These are phyloP conservation scores for Gallinago media DNA, from an alignment of 2,113 vertebrate genomes.

Conservation along the genomic window DNA sequence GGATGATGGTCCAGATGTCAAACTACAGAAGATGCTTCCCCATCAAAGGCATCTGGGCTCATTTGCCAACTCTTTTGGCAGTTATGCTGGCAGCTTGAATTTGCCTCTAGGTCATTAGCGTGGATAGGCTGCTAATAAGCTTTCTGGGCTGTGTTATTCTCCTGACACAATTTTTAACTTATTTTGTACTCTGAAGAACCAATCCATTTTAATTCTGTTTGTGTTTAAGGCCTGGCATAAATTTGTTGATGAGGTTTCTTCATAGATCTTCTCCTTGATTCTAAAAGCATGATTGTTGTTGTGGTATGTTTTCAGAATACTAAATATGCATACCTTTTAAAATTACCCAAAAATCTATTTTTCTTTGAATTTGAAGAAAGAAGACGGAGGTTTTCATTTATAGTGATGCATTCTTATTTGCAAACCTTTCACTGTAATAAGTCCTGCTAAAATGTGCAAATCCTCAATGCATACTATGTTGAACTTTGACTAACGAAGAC, in stretches of 20 bases:
- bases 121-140: constrained; percentile 25
- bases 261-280: background rate
- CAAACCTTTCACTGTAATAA: background rate
- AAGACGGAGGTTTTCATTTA: background rate
- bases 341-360: background rate
- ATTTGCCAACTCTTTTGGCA: background rate
- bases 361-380: background rate
- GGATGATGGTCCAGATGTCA: background rate
- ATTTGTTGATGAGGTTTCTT: background rate
- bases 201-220: constrained; percentile 45
- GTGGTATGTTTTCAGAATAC: background rate
- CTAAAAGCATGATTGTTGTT: background rate
- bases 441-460: background rate
- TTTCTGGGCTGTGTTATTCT: background rate
- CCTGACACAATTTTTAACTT: constrained; percentile 36
- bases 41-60: background rate
- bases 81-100: background rate
- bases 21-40: background rate
- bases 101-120: constrained; percentile 1
- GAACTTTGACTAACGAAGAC: background rate
- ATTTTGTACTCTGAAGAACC: constrained; percentile 19
- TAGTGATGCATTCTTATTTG: background rate
- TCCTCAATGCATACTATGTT: no score
- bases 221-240: background rate
- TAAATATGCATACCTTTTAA: background rate